phyloP scores from a whole-genome alignment of 2,888 invertebrate species.

The Caenorhabditis doughertyi region DNA sequence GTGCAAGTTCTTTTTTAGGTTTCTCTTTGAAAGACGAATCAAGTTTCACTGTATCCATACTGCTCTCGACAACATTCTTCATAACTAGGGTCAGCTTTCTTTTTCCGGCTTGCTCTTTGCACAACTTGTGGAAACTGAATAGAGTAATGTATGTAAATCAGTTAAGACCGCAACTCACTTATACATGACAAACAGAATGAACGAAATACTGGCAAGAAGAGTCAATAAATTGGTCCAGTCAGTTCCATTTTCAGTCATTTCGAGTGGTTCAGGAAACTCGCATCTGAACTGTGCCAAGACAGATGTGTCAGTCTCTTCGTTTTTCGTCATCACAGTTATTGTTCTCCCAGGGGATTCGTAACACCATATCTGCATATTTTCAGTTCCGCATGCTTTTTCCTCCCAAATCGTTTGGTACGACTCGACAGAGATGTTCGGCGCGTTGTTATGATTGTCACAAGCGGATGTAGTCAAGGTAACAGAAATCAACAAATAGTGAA shows the following conservation, averaged over 20 bases:
- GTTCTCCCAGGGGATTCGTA: background rate
- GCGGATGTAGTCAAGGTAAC: background rate
- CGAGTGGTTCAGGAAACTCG: background rate
- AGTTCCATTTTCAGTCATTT: background rate
- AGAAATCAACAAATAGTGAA: background rate
- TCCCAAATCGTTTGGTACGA: background rate
- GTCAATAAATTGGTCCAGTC: background rate
- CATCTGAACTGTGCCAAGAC: conserved; percentile 11
- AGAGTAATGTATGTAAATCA: too few relatives aligned
- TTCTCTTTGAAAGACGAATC: background rate
- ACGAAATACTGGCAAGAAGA: background rate
- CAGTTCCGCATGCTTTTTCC: conserved; percentile 39
- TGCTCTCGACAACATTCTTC: background rate
- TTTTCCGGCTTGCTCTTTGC: conserved; percentile 7
- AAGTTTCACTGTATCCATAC: conserved; percentile 33
- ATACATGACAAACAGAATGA: conserved; percentile 13
- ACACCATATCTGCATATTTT: conserved; percentile 30
- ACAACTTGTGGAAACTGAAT: conserved; percentile 31
- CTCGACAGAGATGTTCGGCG: background rate
- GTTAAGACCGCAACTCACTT: conserved; percentile 4
- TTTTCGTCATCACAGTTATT: background rate
- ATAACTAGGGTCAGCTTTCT: background rate
- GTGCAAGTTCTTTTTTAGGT: background rate
- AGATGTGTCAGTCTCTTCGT: background rate
- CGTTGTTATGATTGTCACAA: background rate